These are phyloP conservation scores for Drosophila kohkoa DNA, from an alignment of 1,140 invertebrate genomes.

Conservation along the genomic window DNA sequence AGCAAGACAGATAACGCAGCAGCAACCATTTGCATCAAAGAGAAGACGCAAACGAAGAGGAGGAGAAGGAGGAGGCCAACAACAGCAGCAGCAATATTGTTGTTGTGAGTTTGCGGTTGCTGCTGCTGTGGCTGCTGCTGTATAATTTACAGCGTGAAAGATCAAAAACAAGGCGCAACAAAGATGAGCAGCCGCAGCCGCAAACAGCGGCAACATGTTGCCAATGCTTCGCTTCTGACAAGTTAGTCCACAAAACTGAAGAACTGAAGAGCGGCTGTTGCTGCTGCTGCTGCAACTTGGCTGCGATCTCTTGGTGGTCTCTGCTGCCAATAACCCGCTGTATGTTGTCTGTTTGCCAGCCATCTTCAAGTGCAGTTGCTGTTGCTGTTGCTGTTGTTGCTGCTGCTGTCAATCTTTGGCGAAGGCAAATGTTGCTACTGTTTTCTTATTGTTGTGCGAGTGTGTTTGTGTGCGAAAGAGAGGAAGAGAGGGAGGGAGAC, in stretches of 20 bases:
- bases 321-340: constrained; percentile 30
- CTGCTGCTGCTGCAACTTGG: constrained; percentile 26
- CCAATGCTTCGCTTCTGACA: constrained; percentile 49
- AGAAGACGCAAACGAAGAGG: constrained; percentile 3
- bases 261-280: constrained; percentile 4
- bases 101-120: constrained; percentile 5
- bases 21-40: constrained; percentile 62
- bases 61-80: not conserved
- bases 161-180: constrained; percentile 61
- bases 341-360: constrained; percentile 8
- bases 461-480: constrained; percentile 8
- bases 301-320: constrained; percentile 61
- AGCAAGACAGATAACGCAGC: constrained; percentile 62
- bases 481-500: not conserved
- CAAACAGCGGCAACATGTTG: constrained; percentile 60
- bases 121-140: constrained; percentile 45
- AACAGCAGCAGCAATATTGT: constrained; percentile 16
- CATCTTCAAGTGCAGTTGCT: constrained; percentile 47
- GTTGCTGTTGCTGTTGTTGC: constrained; percentile 69
- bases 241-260: constrained; percentile 39
- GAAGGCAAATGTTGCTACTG: constrained; percentile 79
- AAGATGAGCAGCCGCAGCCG: constrained; percentile 41
- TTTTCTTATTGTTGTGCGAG: constrained; percentile 49
- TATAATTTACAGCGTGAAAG: constrained; percentile 62
- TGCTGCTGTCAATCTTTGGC: constrained; percentile 74